Percentiles rank a stretch among this genome's conserved stretches.
These are phyloP conservation scores for Atherinomorus stipes DNA, from an alignment of 2,113 vertebrate species.

Conservation along the genomic window DNA sequence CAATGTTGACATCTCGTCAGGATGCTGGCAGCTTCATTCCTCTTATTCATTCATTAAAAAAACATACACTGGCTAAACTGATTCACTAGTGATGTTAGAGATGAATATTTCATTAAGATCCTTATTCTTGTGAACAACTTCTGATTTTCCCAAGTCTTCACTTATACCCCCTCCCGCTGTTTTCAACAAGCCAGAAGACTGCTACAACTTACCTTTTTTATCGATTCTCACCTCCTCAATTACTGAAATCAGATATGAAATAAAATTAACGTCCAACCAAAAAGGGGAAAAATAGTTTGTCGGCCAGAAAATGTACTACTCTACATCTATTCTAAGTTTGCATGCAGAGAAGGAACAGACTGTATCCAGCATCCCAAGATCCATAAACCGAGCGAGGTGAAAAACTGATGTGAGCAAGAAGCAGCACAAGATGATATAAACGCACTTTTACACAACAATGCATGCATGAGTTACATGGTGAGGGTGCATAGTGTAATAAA, in stretches of 20 bases:
- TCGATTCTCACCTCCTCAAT: constrained; percentile 78
- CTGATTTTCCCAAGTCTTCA: constrained; percentile 27
- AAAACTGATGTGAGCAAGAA: constrained; percentile 33
- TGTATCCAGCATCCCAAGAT: constrained; percentile 81
- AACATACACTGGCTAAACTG: constrained; percentile 23
- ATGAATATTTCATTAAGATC: constrained; percentile 41
- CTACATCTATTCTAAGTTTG: constrained; percentile 68
- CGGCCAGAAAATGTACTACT: constrained; percentile 32
- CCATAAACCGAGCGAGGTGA: constrained; percentile 32
- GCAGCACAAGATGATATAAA: constrained; percentile 28
- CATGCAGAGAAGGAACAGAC: constrained; percentile 75
- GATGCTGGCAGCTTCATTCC: constrained; percentile 78
- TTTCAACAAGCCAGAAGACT: constrained; percentile 68
- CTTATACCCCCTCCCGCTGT: constrained; percentile 32
- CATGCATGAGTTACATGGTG: constrained; percentile 55
- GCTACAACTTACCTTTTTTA: constrained; percentile 82
- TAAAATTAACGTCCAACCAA: constrained; percentile 77
- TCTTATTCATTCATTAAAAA: constrained; percentile 33
- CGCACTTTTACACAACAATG: constrained; percentile 3
- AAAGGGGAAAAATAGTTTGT: constrained; percentile 34
- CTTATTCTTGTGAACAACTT: constrained; percentile 25
- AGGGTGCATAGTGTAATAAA: not conserved
- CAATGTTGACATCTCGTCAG: constrained; percentile 73
- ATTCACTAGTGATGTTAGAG: constrained; percentile 17
- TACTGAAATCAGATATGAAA: constrained; percentile 86